Base-by-base conservation (phyloP, 2,888 invertebrate species). In the Drepana falcataria region DNA sequence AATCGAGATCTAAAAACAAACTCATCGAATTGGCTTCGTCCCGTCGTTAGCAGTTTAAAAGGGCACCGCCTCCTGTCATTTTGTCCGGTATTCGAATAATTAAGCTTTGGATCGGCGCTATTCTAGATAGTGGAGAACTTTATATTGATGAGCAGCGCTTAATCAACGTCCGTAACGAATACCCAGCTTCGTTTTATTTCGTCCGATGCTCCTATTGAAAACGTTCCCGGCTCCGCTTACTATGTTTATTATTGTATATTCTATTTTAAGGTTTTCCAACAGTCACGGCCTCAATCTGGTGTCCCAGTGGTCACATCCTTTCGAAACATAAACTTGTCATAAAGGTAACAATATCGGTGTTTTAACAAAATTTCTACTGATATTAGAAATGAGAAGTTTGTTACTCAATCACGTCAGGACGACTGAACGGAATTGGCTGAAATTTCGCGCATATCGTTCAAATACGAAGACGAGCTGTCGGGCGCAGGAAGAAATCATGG, bases 1-100 rank as follows among this genome's bases (percentile, higher is more conserved):
- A 73, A 80, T 83, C 77, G 77, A 81, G 80, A 80, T 84, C 85
- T 85, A 85, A 84, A 87, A 87, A 83, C 80, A 80, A 83, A 83
- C 73, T 72, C 75, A 75, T 78, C 71, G 73, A 73, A 79, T 77
- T 72, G 77, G 68, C 76, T 73, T 75, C 79, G 74, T 76, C 75
- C 75, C 69, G 77, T 75, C 71, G 73, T 79, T 79, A 69, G 63
- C 64, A 65, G 68, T 73, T 74, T 69, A 70, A 79, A 79, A 77
- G 77, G 68, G 71, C 68, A 44, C 79, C 83, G 80, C 77, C 71
- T 73, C 64, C 77, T 74, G 77, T 79, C 77, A 73, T 79, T 81
- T 79, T 63, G 76, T 74, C 71, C 68, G 75, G 75, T 71, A 78
- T 81, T 79, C 75, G 69, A 76, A 81, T 87, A 85, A 86, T 87